Conservation (phyloP, 2,888 invertebrate genomes). For the Netelia virgata region DNA sequence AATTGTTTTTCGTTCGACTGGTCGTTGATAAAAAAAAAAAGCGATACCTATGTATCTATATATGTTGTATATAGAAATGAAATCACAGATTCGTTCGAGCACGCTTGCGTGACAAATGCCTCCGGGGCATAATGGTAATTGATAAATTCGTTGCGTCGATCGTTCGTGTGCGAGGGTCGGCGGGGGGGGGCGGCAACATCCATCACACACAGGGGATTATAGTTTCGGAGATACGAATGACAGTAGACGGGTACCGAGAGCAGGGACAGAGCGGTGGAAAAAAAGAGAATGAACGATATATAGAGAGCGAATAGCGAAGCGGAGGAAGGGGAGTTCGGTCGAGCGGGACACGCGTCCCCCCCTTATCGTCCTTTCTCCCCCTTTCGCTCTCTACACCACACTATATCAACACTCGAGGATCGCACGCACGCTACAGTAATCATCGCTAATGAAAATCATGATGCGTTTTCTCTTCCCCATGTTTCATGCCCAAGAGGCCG, state of each 20-base stretch:
- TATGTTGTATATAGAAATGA: not conserved
- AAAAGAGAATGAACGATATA: conserved; percentile 30
- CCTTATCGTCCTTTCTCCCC: conserved; percentile 26
- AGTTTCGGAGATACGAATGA: conserved; percentile 15
- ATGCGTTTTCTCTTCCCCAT: conserved; percentile 48
- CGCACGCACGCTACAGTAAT: conserved; percentile 69
- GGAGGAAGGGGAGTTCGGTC: conserved; percentile 17
- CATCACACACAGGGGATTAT: conserved; percentile 12
- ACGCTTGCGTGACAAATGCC: conserved; percentile 51
- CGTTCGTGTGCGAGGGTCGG: conserved; percentile 1
- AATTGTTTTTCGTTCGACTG: not conserved
- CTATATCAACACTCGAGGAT: conserved; percentile 45
- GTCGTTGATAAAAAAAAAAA: not conserved
- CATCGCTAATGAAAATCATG: conserved; percentile 74
- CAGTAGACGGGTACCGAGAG: conserved; percentile 4
- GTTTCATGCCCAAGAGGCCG: conserved; percentile 71
- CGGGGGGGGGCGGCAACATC: not conserved
- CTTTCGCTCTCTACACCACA: conserved; percentile 13
- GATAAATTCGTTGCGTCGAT: conserved; percentile 63
- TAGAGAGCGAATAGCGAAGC: conserved; percentile 10
- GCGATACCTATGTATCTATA: not conserved
- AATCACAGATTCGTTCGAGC: conserved; percentile 38
- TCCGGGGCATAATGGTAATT: conserved; percentile 55
- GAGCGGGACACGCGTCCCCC: conserved; percentile 37
- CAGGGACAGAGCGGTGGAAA: conserved; percentile 3